These are phyloP conservation scores for Gari tellinella DNA, from an alignment of 2,888 invertebrate genomes.

Conservation along the genomic window DNA sequence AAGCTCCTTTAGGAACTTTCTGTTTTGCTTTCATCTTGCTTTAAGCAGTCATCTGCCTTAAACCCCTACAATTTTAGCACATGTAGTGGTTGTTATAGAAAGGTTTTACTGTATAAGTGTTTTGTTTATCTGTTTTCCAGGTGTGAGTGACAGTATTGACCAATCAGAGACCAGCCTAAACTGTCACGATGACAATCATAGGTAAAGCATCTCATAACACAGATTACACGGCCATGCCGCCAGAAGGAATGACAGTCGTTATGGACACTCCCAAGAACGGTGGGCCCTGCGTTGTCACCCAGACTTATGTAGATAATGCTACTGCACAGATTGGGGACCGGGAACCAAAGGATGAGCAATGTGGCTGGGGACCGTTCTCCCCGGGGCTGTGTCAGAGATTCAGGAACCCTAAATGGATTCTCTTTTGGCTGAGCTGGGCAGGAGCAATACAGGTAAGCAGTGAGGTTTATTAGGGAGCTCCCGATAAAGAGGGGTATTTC, in stretches of 20 bases:
- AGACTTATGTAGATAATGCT: slow-evolving; percentile 40
- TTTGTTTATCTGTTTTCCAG: no score
- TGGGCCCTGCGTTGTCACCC: slow-evolving; percentile 21
- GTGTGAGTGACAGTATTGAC: no score
- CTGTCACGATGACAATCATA: slow-evolving; percentile 37
- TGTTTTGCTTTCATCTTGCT: no score
- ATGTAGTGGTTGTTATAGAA: no score
- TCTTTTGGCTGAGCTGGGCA: slow-evolving; percentile 93
- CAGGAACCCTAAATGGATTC: slow-evolving; percentile 91
- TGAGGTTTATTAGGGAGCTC: no score
- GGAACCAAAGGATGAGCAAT: slow-evolving; percentile 80
- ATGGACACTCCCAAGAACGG: slow-evolving; percentile 39
- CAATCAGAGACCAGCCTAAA: slow-evolving; percentile 13
- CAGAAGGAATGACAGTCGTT: slow-evolving; percentile 27
- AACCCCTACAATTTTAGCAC: no score
- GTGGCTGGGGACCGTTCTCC: slow-evolving; percentile 89
- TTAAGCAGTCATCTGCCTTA: no score
- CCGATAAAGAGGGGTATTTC: no score
- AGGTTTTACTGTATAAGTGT: no score
- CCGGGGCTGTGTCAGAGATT: slow-evolving; percentile 89
- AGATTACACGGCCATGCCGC: slow-evolving; percentile 56
- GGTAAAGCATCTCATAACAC: slow-evolving; percentile 38
- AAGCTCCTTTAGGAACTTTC: no score
- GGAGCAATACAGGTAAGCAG: slow-evolving; percentile 89
- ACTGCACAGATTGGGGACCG: slow-evolving; percentile 17